These are phyloP conservation scores for Chitala chitala DNA, from an alignment of 2,113 vertebrate genomes.

Conservation along the genomic window DNA sequence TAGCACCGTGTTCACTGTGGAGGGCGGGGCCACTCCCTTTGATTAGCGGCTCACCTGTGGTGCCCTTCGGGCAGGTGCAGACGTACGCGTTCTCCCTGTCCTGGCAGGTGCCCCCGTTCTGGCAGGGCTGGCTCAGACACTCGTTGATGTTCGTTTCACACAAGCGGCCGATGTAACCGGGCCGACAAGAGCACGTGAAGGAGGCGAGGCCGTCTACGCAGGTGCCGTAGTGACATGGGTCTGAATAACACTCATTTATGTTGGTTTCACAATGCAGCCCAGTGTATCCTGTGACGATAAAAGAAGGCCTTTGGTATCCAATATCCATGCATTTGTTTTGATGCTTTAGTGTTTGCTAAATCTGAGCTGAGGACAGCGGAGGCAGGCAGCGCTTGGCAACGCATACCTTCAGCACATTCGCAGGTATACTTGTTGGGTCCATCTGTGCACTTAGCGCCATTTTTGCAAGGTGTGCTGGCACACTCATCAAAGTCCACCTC, in stretches of 20 bases:
- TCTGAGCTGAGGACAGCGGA: too few species aligned
- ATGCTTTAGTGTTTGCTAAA: neutral
- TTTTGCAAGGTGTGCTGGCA: conserved; percentile 89
- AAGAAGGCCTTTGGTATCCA: neutral
- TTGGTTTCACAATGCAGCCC: conserved; percentile 80
- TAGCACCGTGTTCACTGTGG: neutral
- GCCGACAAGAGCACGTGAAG: conserved; percentile 79
- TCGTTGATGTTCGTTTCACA: conserved; percentile 92
- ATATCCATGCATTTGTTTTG: neutral
- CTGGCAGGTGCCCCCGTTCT: conserved; percentile 84
- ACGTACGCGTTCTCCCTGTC: conserved; percentile 77
- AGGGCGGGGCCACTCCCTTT: neutral
- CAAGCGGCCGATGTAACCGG: conserved; percentile 80
- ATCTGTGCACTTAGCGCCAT: conserved; percentile 85
- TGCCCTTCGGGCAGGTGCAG: conserved; percentile 84
- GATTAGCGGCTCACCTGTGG: conserved; percentile 63
- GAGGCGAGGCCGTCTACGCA: conserved; percentile 80
- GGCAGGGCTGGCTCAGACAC: conserved; percentile 89
- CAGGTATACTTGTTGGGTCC: conserved; percentile 89
- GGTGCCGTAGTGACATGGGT: conserved; percentile 86
- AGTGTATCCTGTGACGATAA: conserved; percentile 65
- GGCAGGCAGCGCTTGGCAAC: neutral
- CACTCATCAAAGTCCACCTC: conserved; percentile 89
- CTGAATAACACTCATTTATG: conserved; percentile 77
- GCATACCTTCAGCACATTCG: conserved; percentile 84